Evolutionary conservation across 2,113 vertebrate genomes (phyloP), one percentile per base, ranked within the genome.

Genomic region (Leptodactylus fuscus): DNA sequence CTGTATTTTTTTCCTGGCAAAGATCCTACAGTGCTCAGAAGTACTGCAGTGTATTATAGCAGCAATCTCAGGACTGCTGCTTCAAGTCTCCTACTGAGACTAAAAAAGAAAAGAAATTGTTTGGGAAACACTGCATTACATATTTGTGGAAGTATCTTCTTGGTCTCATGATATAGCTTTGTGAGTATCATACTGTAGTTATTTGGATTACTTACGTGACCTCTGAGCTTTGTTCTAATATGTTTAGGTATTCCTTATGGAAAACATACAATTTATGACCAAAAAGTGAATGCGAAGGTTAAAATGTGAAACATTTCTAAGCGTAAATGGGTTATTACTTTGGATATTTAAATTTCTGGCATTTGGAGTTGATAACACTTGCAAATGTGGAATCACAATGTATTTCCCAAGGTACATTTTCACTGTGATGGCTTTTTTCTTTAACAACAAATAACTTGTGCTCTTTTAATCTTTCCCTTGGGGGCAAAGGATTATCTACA

Each of bases 401-500:
- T 20, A 67, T 36, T 67, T 34, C 32, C 62, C 62, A 67, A 67
- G 32, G 62, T 67, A 34, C 15, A 18, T 34, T 67, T 34, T 6
- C 6, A 6, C 20, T 34, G 15, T 3, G 32, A 67, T 22, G 62
- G 62, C 29, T 67, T 5, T 67, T 67, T 67, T 34, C 62, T 20
- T 29, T 65, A 32, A 32, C 29, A 36, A 29, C 32, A 67, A 67
- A 67, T 67, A 67, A 32, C 13, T 18, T 67, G 62, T 20, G 62
- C 62, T 34, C 62, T 67, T 67, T 20, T 44, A 67, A 36, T 67
- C 62, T 67, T 20, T 8, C 62, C 29, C 62, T 8, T 34, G 62
- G 15, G n/a, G 62, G 29, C 32, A 34, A 67, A 67, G 32, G 62
- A 67, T 67, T 67, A 67, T 67, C 62, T 34, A 67, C 62, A 67